phyloP scores from a whole-genome alignment of 2,888 invertebrate species.

The Dysmachus trigonus region DNA sequence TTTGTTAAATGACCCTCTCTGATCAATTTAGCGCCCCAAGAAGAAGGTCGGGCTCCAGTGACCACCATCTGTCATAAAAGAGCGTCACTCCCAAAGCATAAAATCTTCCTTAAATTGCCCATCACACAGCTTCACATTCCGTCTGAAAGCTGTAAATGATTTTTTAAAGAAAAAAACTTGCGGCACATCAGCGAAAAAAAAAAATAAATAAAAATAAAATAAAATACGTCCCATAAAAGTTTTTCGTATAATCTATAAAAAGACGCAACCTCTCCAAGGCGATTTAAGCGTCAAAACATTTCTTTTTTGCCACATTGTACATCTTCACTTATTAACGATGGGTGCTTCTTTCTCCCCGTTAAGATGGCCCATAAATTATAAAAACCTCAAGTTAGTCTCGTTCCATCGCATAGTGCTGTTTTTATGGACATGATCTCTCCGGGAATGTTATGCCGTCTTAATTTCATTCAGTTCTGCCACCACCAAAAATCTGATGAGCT shows the following conservation, averaged over 20 bases:
- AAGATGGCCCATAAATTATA: conserved; percentile 33
- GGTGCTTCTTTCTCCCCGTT: background rate
- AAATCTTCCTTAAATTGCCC: background rate
- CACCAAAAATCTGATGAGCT: conserved; percentile 23
- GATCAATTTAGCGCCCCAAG: background rate
- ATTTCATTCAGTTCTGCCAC: conserved; percentile 23
- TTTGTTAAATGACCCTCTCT: background rate
- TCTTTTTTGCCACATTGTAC: conserved; percentile 37
- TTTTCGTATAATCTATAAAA: background rate
- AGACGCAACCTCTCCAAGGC: conserved; percentile 22
- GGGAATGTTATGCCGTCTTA: conserved; percentile 21
- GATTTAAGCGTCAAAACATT: conserved; percentile 39
- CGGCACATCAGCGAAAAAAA: background rate
- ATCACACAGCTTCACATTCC: background rate
- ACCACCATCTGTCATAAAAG: background rate
- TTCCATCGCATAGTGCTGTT: conserved; percentile 17
- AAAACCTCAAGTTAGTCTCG: conserved; percentile 33
- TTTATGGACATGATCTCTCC: conserved; percentile 6
- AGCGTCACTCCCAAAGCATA: background rate
- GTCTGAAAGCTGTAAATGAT: background rate
- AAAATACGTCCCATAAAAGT: background rate
- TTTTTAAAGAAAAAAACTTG: background rate
- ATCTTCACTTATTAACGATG: conserved; percentile 33
- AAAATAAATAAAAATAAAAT: no score
- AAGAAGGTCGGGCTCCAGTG: background rate